Evolutionary conservation across 2,113 vertebrate genomes (phyloP), one percentile per base, ranked within the genome.

Genomic region (Malurus elegans): DNA sequence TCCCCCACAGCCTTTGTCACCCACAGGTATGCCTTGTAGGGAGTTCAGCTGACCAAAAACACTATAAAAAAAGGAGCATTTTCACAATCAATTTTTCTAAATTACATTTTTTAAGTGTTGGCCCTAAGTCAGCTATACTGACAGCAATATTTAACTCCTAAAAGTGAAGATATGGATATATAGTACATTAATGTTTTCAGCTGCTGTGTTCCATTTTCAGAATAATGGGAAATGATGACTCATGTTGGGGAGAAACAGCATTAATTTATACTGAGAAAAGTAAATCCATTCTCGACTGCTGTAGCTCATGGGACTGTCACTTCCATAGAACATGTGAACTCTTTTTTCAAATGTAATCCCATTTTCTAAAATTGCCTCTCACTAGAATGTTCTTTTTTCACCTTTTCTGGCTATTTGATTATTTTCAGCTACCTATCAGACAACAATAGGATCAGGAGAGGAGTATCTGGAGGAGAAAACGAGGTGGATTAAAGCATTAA

Each of bases 11-110:
- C 44, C 54, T 44, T 40, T 47, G 14, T 14, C 57, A 19, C 53
- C 6, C 3, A 4, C 31, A 4, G 4, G 18, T 5, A 1, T 3
- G 2, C 8, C 0, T 5, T 15, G 23, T 0, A 4, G n/a, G 19
- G 21, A 6, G 31, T 34, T 28, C 67, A 16, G 0, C 45, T 28
- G 38, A 6, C 14, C 19, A 3, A 10, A 53, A 40, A 10, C 10
- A 18, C 38, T 2, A 10, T 1, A 7, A 7, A 60, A 54, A 8
- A 51, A 78, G 38, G 60, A 6, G 1, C 8, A 7, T 8, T 28
- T 51, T 20, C 61, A 16, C 47, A n/a, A 8, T 20, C 23, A 12
- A 4, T 5, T 34, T 61, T 56, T 74, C 12, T 0, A 7, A 65
- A 45, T 12, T 11, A 8, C 3, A 23, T 60, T 79, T 60, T 60